Base-by-base conservation (phyloP, 2,888 invertebrate genomes). In the Andrena fulva region DNA sequence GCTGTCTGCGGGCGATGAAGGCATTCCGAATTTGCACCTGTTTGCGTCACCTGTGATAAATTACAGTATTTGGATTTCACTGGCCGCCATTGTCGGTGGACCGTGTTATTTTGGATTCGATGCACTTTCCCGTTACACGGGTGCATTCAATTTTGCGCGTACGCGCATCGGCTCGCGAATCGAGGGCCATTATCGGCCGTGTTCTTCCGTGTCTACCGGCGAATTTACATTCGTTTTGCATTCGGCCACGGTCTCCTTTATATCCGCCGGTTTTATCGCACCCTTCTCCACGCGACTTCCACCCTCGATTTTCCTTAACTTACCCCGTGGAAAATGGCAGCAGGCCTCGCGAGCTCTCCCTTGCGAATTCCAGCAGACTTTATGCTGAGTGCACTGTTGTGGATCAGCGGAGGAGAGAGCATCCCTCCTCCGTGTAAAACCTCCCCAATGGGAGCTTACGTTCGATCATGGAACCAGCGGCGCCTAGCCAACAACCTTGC, bases 31-130 rank as follows among this genome's bases (percentile, higher is more conserved):
- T 10, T 27, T 54, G 62, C 69, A 63, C 63, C 71, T 70, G 76
- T 71, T 70, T 64, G 54, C 54, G 42, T 33, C 70, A 42, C 33
- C 29, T 0, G 35, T 8, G 56, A 69, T 33, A 63, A 64, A 69
- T 77, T 24, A 56, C 77, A 20, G 50, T 54, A 42, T 68, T 16
- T 16, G 67, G 8, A 24, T 42, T 48, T 24, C 24, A 16, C 56
- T 50, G 12, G 59, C 7, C 2, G 20, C 20, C 20, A 56, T 69
- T 69, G 75, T 69, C 50, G 35, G 27, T n/a, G 24, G 70, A 77
- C 52, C 72, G 59, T 72, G 59, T 73, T 74, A 77, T 77, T 77
- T 67, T 50, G 60, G 12, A 77, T 68, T 69, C 68, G 78, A 68
- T 56, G 75, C 68, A 69, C 63, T 75, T 62, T 71, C 80, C n/a